Percentiles rank a stretch among this genome's conserved stretches.
Evolutionary conservation across 2,888 invertebrate species (phyloP).

Genomic region (Sinodicranocentrus sp.): DNA sequence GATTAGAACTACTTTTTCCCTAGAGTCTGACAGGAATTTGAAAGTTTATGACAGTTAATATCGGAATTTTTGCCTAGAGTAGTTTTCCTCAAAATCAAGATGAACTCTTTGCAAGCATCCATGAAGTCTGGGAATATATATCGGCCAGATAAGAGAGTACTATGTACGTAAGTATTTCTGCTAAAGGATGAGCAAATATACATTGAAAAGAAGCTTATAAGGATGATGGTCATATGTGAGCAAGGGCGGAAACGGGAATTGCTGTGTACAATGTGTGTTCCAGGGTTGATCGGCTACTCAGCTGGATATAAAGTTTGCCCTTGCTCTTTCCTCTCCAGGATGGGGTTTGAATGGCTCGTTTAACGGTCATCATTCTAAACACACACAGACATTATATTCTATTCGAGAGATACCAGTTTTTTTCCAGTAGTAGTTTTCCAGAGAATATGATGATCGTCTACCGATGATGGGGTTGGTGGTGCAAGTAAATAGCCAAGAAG

Average conservation of each 20-base stretch:
- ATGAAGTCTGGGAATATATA: background rate
- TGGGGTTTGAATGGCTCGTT: slow-evolving; percentile 52
- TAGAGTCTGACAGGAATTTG: slow-evolving; percentile 43
- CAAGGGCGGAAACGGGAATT: too few relatives aligned
- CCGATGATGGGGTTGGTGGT: slow-evolving; percentile 15
- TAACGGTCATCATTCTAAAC: slow-evolving; percentile 34
- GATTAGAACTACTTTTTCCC: slow-evolving; percentile 58
- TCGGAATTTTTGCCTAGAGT: slow-evolving; percentile 19
- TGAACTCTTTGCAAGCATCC: background rate
- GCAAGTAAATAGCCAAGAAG: slow-evolving; percentile 49
- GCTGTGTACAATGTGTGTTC: too few relatives aligned
- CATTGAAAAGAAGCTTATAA: slow-evolving; percentile 9
- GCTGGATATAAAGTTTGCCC: slow-evolving; percentile 12
- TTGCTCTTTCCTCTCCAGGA: slow-evolving; percentile 5
- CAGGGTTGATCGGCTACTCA: slow-evolving; percentile 17
- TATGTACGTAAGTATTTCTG: slow-evolving; percentile 25
- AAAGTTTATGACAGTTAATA: slow-evolving; percentile 58
- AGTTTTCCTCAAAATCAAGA: background rate
- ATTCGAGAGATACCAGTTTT: too few relatives aligned
- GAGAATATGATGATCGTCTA: slow-evolving; percentile 12
- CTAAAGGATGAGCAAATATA: slow-evolving; percentile 52
- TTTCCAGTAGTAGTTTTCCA: too few relatives aligned
- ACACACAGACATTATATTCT: too few relatives aligned
- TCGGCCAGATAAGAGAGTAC: slow-evolving; percentile 30
- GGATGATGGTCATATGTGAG: background rate